Evolutionary conservation across 2,113 vertebrate genomes (phyloP), one percentile per base, ranked within the genome.

Genomic region (Chionis minor): DNA sequence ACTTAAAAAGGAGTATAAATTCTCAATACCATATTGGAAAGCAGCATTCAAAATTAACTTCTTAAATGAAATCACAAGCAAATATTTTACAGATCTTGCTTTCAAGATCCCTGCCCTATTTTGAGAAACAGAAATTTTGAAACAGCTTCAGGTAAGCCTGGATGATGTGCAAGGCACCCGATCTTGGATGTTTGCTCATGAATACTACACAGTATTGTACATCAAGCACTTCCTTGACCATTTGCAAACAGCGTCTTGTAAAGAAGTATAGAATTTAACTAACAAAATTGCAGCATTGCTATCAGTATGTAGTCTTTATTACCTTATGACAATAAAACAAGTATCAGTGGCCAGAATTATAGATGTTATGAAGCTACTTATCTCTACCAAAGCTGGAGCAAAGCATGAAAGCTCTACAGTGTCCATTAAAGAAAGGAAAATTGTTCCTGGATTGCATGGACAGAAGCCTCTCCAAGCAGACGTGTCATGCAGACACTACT

Each of bases 361-460:
- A 65, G 69, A 4, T 63, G 15, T 42, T 49, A 55, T 20, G 22
- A 66, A 44, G 35, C 5, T 44, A 12, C 38, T 77, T 81, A 40
- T 30, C 38, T 28, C 28, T 58, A 70, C 38, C 5, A 66, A 85
- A 75, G 15, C 22, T 55, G 5, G 38, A 70, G 6, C 3, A 62
- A 70, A 59, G 16, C 4, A 0, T 67, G 35, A 52, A 88, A 56
- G 42, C 28, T 62, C 59, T 51, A 47, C 7, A 5, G 17, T 13
- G 14, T 26, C 14, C 21, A 26, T 35, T 38, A 62, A 44, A 84
- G 15, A 52, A 45, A 49, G 15, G 12, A 49, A 51, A 61, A 83
- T 21, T 0, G 0, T 40, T 22, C 23, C 45, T 71, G 40, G 14
- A 33, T 1, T 71, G 8, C 14, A 49, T 8, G 14, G 32, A 17